phyloP scores from a whole-genome alignment of 1,140 invertebrate species.

The Neoseiulus cucumeris region DNA sequence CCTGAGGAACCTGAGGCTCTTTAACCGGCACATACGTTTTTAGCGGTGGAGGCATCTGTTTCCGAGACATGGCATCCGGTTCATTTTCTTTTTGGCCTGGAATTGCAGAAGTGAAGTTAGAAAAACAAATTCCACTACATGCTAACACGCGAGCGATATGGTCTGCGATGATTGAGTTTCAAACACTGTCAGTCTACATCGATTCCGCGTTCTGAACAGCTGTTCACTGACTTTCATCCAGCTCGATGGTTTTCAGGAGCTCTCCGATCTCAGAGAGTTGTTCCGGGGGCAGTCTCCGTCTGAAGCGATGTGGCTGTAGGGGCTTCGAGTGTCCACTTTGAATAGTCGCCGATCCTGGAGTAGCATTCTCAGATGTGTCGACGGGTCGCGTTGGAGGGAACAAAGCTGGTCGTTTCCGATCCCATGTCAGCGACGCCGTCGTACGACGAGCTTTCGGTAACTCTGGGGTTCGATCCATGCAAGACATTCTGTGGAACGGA shows the following conservation, averaged over 20 bases:
- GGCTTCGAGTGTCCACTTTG: background rate
- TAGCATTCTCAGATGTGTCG: background rate
- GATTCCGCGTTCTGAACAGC: no score
- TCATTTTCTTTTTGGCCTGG: background rate
- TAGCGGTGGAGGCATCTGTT: no score
- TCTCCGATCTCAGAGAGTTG: slow-evolving; percentile 1
- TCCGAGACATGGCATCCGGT: background rate
- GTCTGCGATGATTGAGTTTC: no score
- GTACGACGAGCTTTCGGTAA: background rate
- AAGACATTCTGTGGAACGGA: background rate
- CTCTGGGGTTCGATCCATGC: background rate
- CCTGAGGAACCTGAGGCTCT: no score
- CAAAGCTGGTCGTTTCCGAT: background rate
- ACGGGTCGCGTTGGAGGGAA: background rate
- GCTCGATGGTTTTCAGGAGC: background rate
- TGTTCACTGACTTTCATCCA: background rate
- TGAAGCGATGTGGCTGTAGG: background rate
- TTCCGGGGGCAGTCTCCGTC: background rate
- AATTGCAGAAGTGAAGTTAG: no score
- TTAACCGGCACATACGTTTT: no score
- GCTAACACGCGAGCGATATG: no score
- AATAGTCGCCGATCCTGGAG: background rate
- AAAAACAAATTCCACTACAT: no score
- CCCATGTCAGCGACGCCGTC: background rate
- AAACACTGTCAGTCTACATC: no score